Evolutionary conservation across 1,140 invertebrate species (phyloP), one percentile per base, ranked within the genome.

Genomic region (Papilio machaon): DNA sequence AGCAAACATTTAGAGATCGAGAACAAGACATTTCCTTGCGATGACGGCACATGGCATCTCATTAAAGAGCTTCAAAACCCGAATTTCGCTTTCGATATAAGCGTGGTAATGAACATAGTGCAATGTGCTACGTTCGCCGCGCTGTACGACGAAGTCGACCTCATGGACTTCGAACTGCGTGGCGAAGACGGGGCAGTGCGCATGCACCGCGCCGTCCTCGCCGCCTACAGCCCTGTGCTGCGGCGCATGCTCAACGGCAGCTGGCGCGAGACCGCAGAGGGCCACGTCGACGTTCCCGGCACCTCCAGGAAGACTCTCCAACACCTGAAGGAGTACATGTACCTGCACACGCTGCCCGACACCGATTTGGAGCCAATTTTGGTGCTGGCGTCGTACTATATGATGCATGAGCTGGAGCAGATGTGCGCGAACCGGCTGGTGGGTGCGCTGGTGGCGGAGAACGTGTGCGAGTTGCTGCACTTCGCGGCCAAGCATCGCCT

Each of bases 101-200:
- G 30, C 0, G 81, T 85, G 2, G 23, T 58, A 2, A 83, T 88
- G 83, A 81, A 85, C 8, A 79, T 84, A n/a, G 58, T 81, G 13
- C 83, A 82, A 11, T 64, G 73, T 7, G 85, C 79, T 23, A 82
- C 85, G 0, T 87, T 87, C 52, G 84, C 84, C 1, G 67, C 78
- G 6, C 82, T 89, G 13, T 83, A 87, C 38, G 84, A 85, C 5
- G 88, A 89, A 64, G 73, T 19, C 3, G 86, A 86, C 9, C 58
- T 88, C 15, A 88, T 82, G 0, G 87, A 88, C 79, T 88, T 87
- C 67, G 83, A 87, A 58, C 67, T 89, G 15, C 81, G 84, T 23
- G 82, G 87, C 8, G 82, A 84, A 30, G 86, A 87, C 74, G 87
- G 88, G 3, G 82, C 84, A 1, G 82, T 90, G 13, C 81, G 73